These are phyloP conservation scores for Stercorarius parasiticus DNA, from an alignment of 2,113 vertebrate species.

Conservation along the genomic window DNA sequence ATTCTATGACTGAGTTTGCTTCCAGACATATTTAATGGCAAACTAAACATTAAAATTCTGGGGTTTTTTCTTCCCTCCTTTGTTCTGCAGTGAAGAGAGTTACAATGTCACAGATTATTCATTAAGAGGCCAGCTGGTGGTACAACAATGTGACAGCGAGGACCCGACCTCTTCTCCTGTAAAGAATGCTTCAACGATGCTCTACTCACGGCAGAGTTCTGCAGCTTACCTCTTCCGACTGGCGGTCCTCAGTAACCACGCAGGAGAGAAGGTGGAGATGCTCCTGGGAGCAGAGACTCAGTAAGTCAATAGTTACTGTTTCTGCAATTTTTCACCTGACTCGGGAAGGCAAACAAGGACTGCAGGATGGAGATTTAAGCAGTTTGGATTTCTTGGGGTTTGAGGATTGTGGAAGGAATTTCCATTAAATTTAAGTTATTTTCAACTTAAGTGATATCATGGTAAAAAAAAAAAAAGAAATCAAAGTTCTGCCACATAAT, in stretches of 20 bases:
- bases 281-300: slow-evolving; percentile 85
- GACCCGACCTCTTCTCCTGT: slow-evolving; percentile 80
- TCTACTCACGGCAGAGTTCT: slow-evolving; percentile 78
- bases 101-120: slow-evolving; percentile 91
- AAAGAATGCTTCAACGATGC: slow-evolving; percentile 75
- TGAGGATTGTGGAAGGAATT: background rate
- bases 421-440: background rate
- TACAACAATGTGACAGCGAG: slow-evolving; percentile 77
- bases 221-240: slow-evolving; percentile 84
- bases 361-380: background rate
- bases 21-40: background rate
- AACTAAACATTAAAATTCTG: accelerated
- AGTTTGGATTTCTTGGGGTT: background rate
- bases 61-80: background rate
- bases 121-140: slow-evolving; percentile 86
- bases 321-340: background rate
- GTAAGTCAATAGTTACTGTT: slow-evolving; percentile 74
- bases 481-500: background rate
- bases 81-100: slow-evolving; percentile 86
- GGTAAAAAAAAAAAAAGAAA: background rate
- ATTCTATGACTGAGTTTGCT: too few relatives aligned
- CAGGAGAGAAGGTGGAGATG: slow-evolving; percentile 84
- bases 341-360: background rate
- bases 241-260: slow-evolving; percentile 85
- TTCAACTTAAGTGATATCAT: background rate